A percentile compares a stretch with the other conserved stretches of the same genome.
Evolutionary conservation across 2,888 invertebrate species (phyloP).

Genomic region (Notocelia uddmanniana): DNA sequence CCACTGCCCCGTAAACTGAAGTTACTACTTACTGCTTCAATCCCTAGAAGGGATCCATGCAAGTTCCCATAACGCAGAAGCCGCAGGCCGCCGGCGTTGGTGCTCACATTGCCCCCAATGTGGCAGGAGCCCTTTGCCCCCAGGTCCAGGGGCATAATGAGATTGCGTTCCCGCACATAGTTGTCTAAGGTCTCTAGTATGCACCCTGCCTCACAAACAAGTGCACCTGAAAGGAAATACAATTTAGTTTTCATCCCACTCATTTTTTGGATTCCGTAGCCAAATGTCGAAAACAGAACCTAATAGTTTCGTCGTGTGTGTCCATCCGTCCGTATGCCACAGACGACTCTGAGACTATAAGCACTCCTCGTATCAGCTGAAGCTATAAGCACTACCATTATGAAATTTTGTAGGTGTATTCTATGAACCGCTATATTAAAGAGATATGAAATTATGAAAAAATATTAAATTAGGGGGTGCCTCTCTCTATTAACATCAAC

Average conservation of each 20-base stretch:
- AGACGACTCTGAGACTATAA: too few species aligned
- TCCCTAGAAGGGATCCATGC: slow-evolving; percentile 95
- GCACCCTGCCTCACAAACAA: slow-evolving; percentile 97
- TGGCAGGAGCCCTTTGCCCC: slow-evolving; percentile 98
- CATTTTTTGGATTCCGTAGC: too few species aligned
- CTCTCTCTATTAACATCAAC: too few species aligned
- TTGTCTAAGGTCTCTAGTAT: slow-evolving; percentile 94
- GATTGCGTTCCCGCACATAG: slow-evolving; percentile 88
- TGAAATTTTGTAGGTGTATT: background rate
- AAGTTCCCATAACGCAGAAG: slow-evolving; percentile 98
- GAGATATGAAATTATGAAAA: too few species aligned
- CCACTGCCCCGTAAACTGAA: too few species aligned
- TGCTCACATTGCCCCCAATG: slow-evolving; percentile 98
- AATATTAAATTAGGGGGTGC: background rate
- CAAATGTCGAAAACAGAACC: too few species aligned
- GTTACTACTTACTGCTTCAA: slow-evolving; percentile 92
- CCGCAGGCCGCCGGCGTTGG: slow-evolving; percentile 98
- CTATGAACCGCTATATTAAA: background rate
- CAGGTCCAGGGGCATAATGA: slow-evolving; percentile 98
- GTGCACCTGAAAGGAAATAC: slow-evolving; percentile 80
- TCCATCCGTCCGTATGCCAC: too few species aligned
- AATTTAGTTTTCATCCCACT: background rate
- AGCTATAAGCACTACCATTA: too few species aligned
- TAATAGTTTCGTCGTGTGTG: too few species aligned
- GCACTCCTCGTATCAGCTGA: too few species aligned